Evolutionary conservation across 1,140 invertebrate genomes (phyloP).

Genomic region (Choristoneura fumiferana): DNA sequence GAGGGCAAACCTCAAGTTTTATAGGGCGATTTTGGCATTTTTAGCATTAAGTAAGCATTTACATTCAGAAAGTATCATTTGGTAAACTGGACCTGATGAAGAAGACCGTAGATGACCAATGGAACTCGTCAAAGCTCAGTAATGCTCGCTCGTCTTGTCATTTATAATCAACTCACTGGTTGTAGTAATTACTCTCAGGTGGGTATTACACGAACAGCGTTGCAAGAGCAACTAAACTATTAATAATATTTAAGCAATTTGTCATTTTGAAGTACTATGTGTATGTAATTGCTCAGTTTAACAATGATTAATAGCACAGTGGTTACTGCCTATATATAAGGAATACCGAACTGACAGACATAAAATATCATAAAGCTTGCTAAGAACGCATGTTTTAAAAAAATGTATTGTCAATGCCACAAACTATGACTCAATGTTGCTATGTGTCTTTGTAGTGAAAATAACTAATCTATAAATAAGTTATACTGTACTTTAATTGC

Average conservation of each 20-base stretch:
- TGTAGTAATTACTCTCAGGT: background rate
- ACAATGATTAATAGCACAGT: constrained; percentile 7
- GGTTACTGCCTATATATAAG: background rate
- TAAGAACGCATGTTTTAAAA: constrained; percentile 4
- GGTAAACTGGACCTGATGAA: too few species aligned
- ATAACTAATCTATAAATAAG: background rate
- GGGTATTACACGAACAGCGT: background rate
- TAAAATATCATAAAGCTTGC: background rate
- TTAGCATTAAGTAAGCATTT: too few species aligned
- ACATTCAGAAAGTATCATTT: too few species aligned
- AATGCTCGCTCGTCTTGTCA: too few species aligned
- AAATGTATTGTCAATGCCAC: constrained; percentile 1
- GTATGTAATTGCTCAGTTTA: constrained; percentile 11
- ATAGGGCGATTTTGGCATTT: too few species aligned
- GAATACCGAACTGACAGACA: background rate
- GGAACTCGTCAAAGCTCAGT: too few species aligned
- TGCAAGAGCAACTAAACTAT: constrained; percentile 5
- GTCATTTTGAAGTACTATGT: constrained; percentile 11
- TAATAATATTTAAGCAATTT: constrained; percentile 17
- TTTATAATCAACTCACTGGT: background rate
- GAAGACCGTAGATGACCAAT: too few species aligned
- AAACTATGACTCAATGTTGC: background rate
- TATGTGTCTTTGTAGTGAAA: constrained; percentile 5
- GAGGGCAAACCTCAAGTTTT: too few species aligned
- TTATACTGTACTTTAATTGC: background rate